Percentiles rank a stretch among this genome's conserved stretches.
These are phyloP conservation scores for Eospalax fontanierii DNA, from an alignment of 2,797 vertebrate genomes.

Conservation along the genomic window DNA sequence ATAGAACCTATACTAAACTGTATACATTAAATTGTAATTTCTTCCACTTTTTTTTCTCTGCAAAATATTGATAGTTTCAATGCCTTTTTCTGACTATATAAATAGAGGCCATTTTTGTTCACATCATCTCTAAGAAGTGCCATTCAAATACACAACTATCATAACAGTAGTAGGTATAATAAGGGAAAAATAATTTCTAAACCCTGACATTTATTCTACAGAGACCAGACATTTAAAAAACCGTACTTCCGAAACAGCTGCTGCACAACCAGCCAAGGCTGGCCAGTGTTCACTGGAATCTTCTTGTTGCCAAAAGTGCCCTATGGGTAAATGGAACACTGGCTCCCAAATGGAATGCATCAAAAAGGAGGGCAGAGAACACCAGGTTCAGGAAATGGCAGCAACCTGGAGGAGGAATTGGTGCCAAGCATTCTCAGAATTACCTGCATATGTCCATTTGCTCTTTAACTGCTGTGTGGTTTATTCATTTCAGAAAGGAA, in stretches of 20 bases:
- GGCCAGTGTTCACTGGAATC: conserved; percentile 9
- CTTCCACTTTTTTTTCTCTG: background rate
- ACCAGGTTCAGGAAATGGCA: conserved; percentile 57
- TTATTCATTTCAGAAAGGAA: conserved; percentile 17
- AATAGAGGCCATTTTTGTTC: background rate
- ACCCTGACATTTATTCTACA: conserved; percentile 16
- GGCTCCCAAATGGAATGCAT: background rate
- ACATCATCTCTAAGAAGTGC: background rate
- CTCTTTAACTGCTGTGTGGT: background rate
- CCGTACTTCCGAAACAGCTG: conserved; percentile 73
- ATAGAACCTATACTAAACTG: background rate
- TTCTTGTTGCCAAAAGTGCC: conserved; percentile 42
- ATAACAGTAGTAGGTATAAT: conserved; percentile 68
- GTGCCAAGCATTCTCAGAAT: conserved; percentile 5
- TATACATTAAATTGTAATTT: background rate
- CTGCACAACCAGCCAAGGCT: background rate
- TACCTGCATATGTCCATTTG: conserved; percentile 25
- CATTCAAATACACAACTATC: background rate
- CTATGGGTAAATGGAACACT: background rate
- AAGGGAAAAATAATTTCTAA: conserved; percentile 63
- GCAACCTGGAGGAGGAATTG: background rate
- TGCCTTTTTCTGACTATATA: background rate
- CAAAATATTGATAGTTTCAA: background rate
- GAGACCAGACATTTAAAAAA: conserved; percentile 69
- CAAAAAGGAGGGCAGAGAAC: conserved; percentile 62